Evolutionary conservation across 2,888 invertebrate species (phyloP), one percentile per base, ranked within the genome.

Genomic region (Aleiodes alternator): DNA sequence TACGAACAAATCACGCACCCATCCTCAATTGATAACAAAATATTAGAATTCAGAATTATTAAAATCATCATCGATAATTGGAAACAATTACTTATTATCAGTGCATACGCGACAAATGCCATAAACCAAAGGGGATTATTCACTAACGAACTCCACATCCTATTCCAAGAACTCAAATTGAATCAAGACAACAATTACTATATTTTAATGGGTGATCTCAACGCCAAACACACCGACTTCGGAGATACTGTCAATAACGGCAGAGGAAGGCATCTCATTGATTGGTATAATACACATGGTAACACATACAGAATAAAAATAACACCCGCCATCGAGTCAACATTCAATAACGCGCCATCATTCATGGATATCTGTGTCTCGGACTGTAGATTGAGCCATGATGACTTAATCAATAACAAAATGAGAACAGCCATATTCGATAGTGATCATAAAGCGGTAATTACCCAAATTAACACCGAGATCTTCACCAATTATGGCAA

Each of bases 171-270:
- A 8, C 29, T 56, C 4, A 38, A 68, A 4, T 14, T 75, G 1
- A 23, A 64, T 2, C 23, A 71, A 2, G 8, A 43, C 3, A 72
- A 75, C 9, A 56, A 51, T 0, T 76, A 53, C 23, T 75, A 72
- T 5, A 31, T 76, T 7, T 55, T 74, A 3, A 76, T 73, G 4
- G 78, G 76, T 5, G 76, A 78, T 31, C 38, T 74, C 1, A 78
- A 78, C 38, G 74, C 76, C 3, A 68, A 69, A n/a, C 56, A 72
- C 50, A 50, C 8, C 3, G 12, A n/a, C 6, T 78, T 61, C 57
- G 78, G 78, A 0, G 78, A 76, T 16, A 23, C 12, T 0, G 14
- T 3, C 4, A 68, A 56, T 4, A 78, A 78, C 50, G 72, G 59
- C 9, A 69, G 69, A 70, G 75, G 76, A 4, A 23, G 31, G 9